phyloP scores from a whole-genome alignment of 2,797 vertebrate species.

The Meriones psammophilus region DNA sequence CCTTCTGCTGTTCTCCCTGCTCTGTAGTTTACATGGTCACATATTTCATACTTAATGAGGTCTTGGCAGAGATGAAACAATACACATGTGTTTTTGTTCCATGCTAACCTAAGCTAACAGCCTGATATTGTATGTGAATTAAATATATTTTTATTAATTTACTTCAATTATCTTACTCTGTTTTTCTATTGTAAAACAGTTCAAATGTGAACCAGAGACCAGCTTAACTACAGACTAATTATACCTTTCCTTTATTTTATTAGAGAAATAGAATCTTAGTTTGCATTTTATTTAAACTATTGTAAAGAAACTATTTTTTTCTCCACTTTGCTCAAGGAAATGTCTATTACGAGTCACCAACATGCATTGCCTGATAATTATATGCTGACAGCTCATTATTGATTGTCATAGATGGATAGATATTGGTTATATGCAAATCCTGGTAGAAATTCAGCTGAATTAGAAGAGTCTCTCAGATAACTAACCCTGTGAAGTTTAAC shows the following conservation, averaged over 20 bases:
- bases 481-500: neutral
- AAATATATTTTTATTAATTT: constrained; percentile 4
- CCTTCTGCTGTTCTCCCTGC: neutral
- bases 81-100: neutral
- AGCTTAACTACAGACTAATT: neutral
- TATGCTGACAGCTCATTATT: neutral
- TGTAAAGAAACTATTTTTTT: neutral
- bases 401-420: neutral
- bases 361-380: neutral
- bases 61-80: neutral
- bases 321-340: neutral
- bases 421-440: neutral
- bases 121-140: neutral
- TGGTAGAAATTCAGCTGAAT: neutral
- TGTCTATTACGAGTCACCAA: neutral
- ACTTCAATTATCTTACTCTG: neutral
- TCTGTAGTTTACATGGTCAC: neutral
- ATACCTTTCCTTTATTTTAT: neutral
- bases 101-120: neutral
- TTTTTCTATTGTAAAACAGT: neutral
- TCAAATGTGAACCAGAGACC: neutral
- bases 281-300: neutral
- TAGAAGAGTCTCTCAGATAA: neutral
- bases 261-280: neutral
- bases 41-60: constrained; percentile 32